phyloP scores from a whole-genome alignment of 2,113 vertebrate genomes.

The Stegostoma tigrinum region DNA sequence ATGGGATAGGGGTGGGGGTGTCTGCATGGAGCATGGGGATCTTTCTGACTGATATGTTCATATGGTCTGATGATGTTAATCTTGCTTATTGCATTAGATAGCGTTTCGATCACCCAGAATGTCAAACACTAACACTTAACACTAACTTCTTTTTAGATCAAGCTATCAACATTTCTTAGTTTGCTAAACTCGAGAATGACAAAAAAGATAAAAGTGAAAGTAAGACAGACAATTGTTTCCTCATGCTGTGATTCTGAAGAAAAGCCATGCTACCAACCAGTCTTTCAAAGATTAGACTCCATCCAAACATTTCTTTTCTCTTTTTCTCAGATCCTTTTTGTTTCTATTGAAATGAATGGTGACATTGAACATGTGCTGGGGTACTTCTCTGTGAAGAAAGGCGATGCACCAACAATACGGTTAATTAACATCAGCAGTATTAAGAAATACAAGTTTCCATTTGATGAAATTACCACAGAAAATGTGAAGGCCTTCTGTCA shows the following conservation, averaged over 20 bases:
- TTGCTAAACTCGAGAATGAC: background rate
- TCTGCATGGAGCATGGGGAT: background rate
- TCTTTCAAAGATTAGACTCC: background rate
- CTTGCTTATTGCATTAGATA: background rate
- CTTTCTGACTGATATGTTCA: background rate
- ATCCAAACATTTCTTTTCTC: background rate
- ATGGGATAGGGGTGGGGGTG: background rate
- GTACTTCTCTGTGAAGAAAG: conserved; percentile 65
- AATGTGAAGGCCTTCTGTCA: conserved; percentile 58
- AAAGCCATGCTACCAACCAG: background rate
- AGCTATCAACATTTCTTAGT: background rate
- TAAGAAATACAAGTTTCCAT: conserved; percentile 61
- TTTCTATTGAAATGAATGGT: conserved; percentile 60
- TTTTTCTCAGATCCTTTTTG: conserved; percentile 65
- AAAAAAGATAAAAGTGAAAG: background rate
- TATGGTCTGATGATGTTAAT: background rate
- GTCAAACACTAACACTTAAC: background rate
- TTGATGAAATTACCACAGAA: conserved; percentile 41
- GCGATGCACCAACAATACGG: conserved; percentile 60
- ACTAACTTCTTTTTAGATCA: background rate
- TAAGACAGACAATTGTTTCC: background rate
- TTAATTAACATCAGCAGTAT: conserved; percentile 65
- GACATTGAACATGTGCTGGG: conserved; percentile 53
- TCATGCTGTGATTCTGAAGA: background rate
- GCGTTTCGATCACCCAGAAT: background rate